A percentile compares a stretch with the other conserved stretches of the same genome.
These are phyloP conservation scores for Halisarca cf. caerulea DNA, from an alignment of 37 sponge, comb jelly and placozoan genomes.

Conservation along the genomic window DNA sequence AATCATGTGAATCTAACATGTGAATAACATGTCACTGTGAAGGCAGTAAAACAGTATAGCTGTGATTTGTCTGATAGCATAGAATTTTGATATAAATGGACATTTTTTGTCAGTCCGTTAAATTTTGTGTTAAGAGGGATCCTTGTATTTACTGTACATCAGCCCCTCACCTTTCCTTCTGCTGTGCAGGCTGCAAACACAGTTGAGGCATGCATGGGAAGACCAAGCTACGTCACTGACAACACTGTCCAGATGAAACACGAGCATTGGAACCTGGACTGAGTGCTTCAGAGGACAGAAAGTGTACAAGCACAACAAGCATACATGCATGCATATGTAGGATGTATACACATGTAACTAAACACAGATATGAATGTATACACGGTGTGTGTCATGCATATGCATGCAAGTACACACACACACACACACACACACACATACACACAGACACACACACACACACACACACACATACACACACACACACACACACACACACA, in stretches of 20 bases:
- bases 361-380: neutral
- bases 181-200: constrained; percentile 97
- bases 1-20: no score
- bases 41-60: no score
- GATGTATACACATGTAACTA: neutral
- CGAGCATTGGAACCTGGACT: constrained; percentile 97
- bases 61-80: no score
- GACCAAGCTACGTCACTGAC: constrained; percentile 95
- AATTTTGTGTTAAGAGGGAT: no score
- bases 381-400: neutral
- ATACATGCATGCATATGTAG: neutral
- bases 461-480: no score
- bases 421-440: neutral
- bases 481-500: no score
- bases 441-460: no score
- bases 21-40: no score
- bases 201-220: constrained; percentile 87
- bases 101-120: no score
- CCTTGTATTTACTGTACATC: no score
- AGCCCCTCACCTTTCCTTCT: constrained; percentile 74
- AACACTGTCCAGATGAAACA: constrained; percentile 88
- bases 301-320: neutral
- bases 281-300: constrained; percentile 48
- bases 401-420: no score
- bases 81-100: no score